These are phyloP conservation scores for Cossypha caffra DNA, from an alignment of 2,797 vertebrate genomes.

Conservation along the genomic window DNA sequence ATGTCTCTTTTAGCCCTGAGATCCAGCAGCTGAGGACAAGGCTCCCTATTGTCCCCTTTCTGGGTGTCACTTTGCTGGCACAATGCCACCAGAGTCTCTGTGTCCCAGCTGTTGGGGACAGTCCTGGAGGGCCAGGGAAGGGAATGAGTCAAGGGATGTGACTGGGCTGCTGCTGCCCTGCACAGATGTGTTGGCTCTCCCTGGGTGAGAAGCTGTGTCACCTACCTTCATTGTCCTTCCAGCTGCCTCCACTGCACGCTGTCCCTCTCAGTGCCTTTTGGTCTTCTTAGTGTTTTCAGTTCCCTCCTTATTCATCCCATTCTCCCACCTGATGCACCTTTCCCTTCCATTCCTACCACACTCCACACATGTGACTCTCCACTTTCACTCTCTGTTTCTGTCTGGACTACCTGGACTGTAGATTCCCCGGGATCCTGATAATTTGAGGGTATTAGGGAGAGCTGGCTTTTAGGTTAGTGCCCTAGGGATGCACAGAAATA, in stretches of 20 bases:
- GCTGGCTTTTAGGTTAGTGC: background rate
- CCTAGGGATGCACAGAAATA: background rate
- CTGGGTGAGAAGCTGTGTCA: background rate
- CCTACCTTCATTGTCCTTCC: background rate
- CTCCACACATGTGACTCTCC: fast-evolving
- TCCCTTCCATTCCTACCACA: background rate
- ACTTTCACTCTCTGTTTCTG: background rate
- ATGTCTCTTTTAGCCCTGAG: background rate
- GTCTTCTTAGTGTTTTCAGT: background rate
- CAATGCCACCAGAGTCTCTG: background rate
- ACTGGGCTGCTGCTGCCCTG: background rate
- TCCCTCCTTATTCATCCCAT: background rate
- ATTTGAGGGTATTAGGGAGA: background rate
- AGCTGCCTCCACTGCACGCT: background rate
- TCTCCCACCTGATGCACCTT: background rate
- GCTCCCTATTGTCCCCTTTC: background rate
- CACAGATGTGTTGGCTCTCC: background rate
- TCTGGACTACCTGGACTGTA: background rate
- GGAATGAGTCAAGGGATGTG: background rate
- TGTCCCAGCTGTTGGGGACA: background rate
- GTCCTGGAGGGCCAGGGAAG: background rate
- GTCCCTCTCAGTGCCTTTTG: background rate
- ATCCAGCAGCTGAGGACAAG: background rate
- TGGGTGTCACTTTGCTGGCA: background rate
- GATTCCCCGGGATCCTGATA: background rate